A percentile compares a stretch with the other conserved stretches of the same genome.
Conservation (phyloP, 2,797 vertebrate genomes). For the Vireo griseus region DNA sequence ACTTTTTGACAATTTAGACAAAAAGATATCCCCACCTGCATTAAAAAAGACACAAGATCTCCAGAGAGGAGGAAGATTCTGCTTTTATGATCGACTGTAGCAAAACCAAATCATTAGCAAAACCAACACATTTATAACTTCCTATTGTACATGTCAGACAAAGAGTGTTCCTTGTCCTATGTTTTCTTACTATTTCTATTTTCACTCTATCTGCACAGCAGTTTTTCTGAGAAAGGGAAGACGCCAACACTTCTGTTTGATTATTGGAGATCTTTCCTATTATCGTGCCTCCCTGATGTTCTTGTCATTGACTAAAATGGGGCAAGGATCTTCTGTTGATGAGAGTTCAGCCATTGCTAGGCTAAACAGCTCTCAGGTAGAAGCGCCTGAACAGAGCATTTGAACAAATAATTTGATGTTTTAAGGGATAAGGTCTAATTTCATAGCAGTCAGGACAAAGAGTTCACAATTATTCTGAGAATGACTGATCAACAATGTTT, state of each 20-base stretch:
- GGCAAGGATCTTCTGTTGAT: not conserved
- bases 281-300: not conserved
- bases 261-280: not conserved
- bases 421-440: not conserved
- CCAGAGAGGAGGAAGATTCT: not conserved
- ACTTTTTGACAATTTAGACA: not conserved
- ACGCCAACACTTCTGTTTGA: not conserved
- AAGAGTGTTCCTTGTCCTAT: not conserved
- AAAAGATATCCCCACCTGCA: not conserved
- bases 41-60: not conserved
- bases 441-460: not conserved
- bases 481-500: not conserved
- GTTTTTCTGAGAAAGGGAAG: not conserved
- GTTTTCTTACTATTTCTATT: not conserved
- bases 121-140: not conserved
- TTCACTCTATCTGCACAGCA: not conserved
- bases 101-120: not conserved
- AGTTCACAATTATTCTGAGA: not conserved
- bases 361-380: not conserved
- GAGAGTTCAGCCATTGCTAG: not conserved
- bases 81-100: not conserved
- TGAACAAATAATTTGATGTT: not conserved
- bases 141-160: not conserved
- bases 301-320: not conserved
- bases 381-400: not conserved